Evolutionary conservation across 2,888 invertebrate species (phyloP), one percentile per base, ranked within the genome.

Genomic region (Sussaba pulchella): DNA sequence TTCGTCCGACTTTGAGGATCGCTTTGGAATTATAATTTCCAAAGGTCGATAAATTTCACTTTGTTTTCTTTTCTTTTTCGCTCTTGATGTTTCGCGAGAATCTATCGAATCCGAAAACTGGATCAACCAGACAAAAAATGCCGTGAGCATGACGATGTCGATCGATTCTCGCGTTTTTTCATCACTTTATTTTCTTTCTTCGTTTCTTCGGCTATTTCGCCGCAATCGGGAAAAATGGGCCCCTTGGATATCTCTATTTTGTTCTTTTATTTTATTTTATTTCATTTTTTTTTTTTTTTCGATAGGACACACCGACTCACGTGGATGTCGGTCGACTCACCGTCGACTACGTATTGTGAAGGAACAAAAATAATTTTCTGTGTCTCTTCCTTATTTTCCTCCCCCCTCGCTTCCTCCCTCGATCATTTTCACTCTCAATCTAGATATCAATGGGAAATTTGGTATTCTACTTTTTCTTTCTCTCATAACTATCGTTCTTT

Each of bases 21-120:
- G n/a, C n/a, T n/a, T n/a, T n/a, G n/a, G n/a, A n/a, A n/a, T n/a
- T n/a, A n/a, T n/a, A n/a, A n/a, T n/a, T n/a, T n/a, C n/a, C n/a
- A n/a, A n/a, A n/a, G n/a, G n/a, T n/a, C n/a, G n/a, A n/a, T n/a
- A n/a, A n/a, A n/a, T n/a, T n/a, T n/a, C n/a, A n/a, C n/a, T n/a
- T n/a, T n/a, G n/a, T n/a, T n/a, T n/a, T n/a, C n/a, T n/a, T n/a
- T n/a, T n/a, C n/a, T n/a, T n/a, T n/a, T n/a, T n/a, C n/a, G n/a
- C n/a, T n/a, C n/a, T n/a, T n/a, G n/a, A n/a, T n/a, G n/a, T 78
- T 47, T 26, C 72, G 82, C 85, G 85, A 89, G 86, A 87, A 84
- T 84, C 88, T 86, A 90, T 90, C 87, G 89, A 91, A 90, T 83
- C 88, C 86, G n/a, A 72, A 69, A 73, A 79, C 90, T 90, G 91